These are phyloP conservation scores for Eueides isabella DNA, from an alignment of 1,140 invertebrate species.

Conservation along the genomic window DNA sequence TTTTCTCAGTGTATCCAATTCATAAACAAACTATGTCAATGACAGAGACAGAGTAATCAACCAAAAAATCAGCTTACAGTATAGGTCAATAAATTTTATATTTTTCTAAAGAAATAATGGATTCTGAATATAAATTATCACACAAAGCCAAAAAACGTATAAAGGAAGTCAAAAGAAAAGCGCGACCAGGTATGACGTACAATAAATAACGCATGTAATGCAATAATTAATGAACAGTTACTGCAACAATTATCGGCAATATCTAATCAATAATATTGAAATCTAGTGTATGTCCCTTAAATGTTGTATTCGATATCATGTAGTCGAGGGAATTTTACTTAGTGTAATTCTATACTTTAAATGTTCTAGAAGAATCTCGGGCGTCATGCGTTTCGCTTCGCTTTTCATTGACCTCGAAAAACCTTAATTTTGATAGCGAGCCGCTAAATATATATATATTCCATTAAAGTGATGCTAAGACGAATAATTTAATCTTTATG, in stretches of 20 bases:
- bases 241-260: background rate
- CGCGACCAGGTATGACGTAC: slow-evolving; percentile 89
- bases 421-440: background rate
- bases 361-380: slow-evolving; percentile 29
- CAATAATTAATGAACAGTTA: slow-evolving; percentile 13
- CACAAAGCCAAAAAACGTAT: slow-evolving; percentile 92
- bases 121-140: slow-evolving; percentile 84
- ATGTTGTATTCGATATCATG: background rate
- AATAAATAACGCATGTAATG: background rate
- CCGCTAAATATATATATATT: background rate
- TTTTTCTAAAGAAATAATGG: slow-evolving; percentile 62
- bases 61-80: slow-evolving; percentile 19
- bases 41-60: slow-evolving; percentile 19
- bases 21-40: slow-evolving; percentile 8
- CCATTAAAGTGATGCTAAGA: background rate
- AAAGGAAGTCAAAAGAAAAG: slow-evolving; percentile 93
- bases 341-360: background rate
- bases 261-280: background rate
- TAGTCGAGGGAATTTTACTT: background rate
- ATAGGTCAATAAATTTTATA: slow-evolving; percentile 33
- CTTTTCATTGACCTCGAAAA: slow-evolving; percentile 13
- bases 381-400: slow-evolving; percentile 19
- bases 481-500: background rate
- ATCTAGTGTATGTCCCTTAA: background rate
- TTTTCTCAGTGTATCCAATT: background rate